Evolutionary conservation across 2,113 vertebrate species (phyloP).

Genomic region (Thamnophis sirtalis): DNA sequence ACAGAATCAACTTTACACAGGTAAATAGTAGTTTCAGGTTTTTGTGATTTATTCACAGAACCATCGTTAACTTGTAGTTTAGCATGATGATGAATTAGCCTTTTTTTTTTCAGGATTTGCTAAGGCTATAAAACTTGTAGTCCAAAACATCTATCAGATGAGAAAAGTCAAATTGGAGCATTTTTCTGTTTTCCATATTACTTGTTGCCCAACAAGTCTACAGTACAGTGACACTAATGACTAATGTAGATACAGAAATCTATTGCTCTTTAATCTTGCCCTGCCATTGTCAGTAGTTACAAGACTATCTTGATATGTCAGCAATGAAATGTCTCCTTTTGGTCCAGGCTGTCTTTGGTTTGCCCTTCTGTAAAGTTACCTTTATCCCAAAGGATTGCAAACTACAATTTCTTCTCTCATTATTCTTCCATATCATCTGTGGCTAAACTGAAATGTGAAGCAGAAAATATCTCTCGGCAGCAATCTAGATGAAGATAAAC

Average conservation of each 20-base stretch:
- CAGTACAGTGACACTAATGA: neutral
- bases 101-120: neutral
- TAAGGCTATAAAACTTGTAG: neutral
- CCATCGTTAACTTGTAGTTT: neutral
- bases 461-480: neutral
- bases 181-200: neutral
- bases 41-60: neutral
- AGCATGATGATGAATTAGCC: neutral
- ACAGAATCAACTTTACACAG: neutral
- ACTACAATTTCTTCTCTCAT: neutral
- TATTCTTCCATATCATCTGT: neutral
- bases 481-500: neutral
- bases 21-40: neutral
- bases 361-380: neutral
- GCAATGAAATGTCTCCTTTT: neutral
- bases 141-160: neutral
- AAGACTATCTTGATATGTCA: neutral
- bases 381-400: neutral
- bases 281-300: neutral
- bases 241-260: neutral
- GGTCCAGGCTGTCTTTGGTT: neutral
- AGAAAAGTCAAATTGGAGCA: neutral
- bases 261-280: neutral
- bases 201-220: neutral
- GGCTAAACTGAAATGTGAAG: neutral